Percentiles rank a stretch among this genome's conserved stretches.
Conservation (phyloP, 2,113 vertebrate species). For the Podarcis cretensis region DNA sequence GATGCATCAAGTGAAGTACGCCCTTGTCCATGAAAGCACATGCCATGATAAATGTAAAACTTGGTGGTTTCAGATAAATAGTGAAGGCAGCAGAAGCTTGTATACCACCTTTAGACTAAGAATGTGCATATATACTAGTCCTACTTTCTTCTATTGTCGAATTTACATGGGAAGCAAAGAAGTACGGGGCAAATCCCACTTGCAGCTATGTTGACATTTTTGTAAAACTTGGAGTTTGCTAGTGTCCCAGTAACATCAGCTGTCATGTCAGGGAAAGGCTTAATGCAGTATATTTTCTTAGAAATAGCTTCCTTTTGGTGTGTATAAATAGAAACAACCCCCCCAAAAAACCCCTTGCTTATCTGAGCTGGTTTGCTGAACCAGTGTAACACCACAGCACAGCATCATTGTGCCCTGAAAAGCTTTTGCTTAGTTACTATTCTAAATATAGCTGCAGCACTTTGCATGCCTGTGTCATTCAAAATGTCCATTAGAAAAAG, state of each 20-base stretch:
- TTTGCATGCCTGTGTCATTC: conserved; percentile 49
- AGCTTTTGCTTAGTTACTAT: conserved; percentile 58
- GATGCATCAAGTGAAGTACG: not conserved
- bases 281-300: not conserved
- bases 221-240: not conserved
- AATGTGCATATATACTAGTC: not conserved
- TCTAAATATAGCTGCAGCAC: conserved; percentile 70
- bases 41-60: not conserved
- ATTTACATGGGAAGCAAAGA: not conserved
- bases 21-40: not conserved
- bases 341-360: conserved; percentile 14
- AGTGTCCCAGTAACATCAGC: not conserved
- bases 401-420: conserved; percentile 56
- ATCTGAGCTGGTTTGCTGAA: conserved; percentile 47
- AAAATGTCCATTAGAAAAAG: conserved; percentile 39
- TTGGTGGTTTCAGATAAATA: not conserved
- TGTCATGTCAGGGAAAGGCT: not conserved
- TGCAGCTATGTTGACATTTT: not conserved
- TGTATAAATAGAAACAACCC: not conserved
- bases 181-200: not conserved
- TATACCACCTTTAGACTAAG: not conserved
- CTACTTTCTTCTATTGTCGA: not conserved
- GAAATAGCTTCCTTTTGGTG: not conserved
- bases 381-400: conserved; percentile 27
- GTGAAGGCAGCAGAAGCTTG: not conserved